phyloP scores from a whole-genome alignment of 2,113 vertebrate genomes.

The Scolopax mira region DNA sequence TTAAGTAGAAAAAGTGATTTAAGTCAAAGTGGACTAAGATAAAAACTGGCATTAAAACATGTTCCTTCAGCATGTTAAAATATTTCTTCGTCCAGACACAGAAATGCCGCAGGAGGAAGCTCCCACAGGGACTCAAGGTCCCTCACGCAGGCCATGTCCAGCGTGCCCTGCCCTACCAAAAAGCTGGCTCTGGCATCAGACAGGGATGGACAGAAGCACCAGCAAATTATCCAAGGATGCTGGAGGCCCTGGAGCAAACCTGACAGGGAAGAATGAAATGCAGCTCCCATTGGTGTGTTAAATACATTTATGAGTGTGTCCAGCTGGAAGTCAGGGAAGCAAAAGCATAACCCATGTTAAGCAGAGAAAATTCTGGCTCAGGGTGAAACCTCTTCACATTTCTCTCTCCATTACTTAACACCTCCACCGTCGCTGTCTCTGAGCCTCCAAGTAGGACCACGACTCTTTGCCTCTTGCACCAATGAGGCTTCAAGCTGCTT shows the following conservation, averaged over 20 bases:
- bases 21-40: background rate
- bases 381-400: background rate
- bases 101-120: background rate
- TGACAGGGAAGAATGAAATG: background rate
- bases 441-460: background rate
- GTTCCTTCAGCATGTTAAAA: background rate
- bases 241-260: background rate
- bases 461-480: background rate
- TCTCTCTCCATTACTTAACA: background rate
- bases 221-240: background rate
- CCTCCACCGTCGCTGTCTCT: background rate
- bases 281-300: background rate
- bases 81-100: background rate
- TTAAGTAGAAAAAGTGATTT: background rate
- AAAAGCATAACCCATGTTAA: background rate
- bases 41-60: background rate
- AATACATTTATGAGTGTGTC: background rate
- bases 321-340: background rate
- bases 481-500: background rate
- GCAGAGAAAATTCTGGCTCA: background rate
- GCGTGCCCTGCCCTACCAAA: background rate
- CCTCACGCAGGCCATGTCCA: fast-evolving
- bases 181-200: background rate
- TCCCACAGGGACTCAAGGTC: background rate
- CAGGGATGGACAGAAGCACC: background rate